A percentile compares a stretch with the other conserved stretches of the same genome.
Evolutionary conservation across 1,140 invertebrate genomes (phyloP).

Genomic region (Apolygus lucorum): DNA sequence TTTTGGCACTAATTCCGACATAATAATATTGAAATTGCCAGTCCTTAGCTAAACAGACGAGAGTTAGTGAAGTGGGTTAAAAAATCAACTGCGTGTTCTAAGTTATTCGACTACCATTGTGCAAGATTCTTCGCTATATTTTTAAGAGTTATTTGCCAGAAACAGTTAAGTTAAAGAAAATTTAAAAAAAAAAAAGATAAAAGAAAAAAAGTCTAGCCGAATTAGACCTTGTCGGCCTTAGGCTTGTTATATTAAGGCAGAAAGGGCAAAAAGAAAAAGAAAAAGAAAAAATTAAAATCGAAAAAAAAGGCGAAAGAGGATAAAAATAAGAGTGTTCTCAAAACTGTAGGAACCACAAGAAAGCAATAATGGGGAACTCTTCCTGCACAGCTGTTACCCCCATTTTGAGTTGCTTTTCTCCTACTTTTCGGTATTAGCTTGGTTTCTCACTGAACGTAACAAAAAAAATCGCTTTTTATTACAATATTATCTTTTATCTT

Average conservation of each 20-base stretch:
- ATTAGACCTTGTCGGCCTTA: background rate
- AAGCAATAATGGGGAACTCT: slow-evolving; percentile 25
- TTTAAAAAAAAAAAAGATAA: too few relatives aligned
- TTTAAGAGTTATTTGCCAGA: too few relatives aligned
- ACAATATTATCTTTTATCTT: slow-evolving; percentile 9
- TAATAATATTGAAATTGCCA: too few relatives aligned
- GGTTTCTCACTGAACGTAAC: slow-evolving; percentile 6
- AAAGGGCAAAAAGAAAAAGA: slow-evolving; percentile 2
- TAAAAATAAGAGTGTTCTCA: background rate
- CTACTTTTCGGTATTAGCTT: slow-evolving; percentile 12
- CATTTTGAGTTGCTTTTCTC: slow-evolving; percentile 23
- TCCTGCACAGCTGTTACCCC: slow-evolving; percentile 28
- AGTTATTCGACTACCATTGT: background rate
- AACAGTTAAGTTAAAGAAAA: too few relatives aligned
- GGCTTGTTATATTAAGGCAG: background rate
- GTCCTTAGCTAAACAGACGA: background rate
- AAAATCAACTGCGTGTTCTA: too few relatives aligned
- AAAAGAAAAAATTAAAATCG: slow-evolving; percentile 7
- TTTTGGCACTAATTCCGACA: too few relatives aligned
- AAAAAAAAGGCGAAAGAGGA: slow-evolving; percentile 6
- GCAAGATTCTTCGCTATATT: background rate
- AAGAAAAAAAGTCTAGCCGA: background rate
- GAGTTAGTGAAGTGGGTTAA: background rate
- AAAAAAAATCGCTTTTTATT: slow-evolving; percentile 14
- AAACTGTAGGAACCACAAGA: slow-evolving; percentile 9